These are phyloP conservation scores for Adrianichthys oophorus DNA, from an alignment of 2,797 vertebrate genomes.

Conservation along the genomic window DNA sequence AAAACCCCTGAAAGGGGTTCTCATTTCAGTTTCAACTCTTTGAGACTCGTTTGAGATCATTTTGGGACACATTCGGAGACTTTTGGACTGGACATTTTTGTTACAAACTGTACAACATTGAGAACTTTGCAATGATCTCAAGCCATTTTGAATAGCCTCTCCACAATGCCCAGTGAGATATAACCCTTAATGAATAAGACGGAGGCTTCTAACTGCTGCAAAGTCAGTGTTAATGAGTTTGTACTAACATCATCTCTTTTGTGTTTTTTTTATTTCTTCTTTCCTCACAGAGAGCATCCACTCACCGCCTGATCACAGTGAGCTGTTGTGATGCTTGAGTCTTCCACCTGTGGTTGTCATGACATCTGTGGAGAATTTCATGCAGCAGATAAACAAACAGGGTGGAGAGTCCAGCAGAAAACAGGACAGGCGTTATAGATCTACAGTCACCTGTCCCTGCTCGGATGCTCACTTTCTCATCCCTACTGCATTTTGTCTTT, in stretches of 20 bases:
- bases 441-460: slow-evolving; percentile 34
- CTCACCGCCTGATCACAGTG: slow-evolving; percentile 67
- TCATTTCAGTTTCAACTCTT: too few species aligned
- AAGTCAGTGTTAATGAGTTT: not conserved
- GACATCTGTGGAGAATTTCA: slow-evolving; percentile 51
- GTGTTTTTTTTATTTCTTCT: not conserved
- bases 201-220: too few species aligned
- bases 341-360: slow-evolving; percentile 51
- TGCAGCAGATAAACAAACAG: slow-evolving; percentile 23
- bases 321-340: slow-evolving; percentile 67
- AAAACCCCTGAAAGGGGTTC: too few species aligned
- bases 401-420: slow-evolving; percentile 17
- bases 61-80: too few species aligned
- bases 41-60: too few species aligned
- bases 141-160: too few species aligned
- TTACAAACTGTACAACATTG: too few species aligned
- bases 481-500: slow-evolving; percentile 30
- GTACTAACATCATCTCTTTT: not conserved
- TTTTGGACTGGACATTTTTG: too few species aligned
- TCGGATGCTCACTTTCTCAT: slow-evolving; percentile 27
- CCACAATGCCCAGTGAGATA: too few species aligned
- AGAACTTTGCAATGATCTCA: too few species aligned
- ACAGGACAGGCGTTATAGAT: slow-evolving; percentile 28
- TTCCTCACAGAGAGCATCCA: slow-evolving; percentile 65
- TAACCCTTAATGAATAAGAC: too few species aligned